Conservation (phyloP, 2,113 vertebrate species). For the Hippotragus niger region DNA sequence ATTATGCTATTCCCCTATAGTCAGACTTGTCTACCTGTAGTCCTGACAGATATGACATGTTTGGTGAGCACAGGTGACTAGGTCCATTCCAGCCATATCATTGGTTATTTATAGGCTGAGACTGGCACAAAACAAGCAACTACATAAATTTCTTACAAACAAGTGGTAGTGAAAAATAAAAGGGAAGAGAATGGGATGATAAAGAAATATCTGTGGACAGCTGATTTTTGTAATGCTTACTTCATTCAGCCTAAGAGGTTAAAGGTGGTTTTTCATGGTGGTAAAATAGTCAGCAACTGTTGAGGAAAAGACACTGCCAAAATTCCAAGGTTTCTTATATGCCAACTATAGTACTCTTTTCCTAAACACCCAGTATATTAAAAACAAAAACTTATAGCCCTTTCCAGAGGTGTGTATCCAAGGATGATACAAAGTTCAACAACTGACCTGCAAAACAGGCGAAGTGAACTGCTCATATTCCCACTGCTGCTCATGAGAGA, state of each 20-base stretch:
- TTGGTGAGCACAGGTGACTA: neutral
- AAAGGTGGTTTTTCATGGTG: neutral
- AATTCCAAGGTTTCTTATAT: neutral
- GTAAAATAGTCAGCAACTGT: neutral
- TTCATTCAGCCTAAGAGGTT: neutral
- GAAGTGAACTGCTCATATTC: neutral
- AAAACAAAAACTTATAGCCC: neutral
- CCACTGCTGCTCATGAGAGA: neutral
- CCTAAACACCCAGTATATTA: neutral
- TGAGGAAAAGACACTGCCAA: neutral
- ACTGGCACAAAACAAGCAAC: neutral
- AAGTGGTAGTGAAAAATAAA: neutral
- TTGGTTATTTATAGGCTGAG: neutral
- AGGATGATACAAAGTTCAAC: neutral
- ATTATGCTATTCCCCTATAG: neutral
- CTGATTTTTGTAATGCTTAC: neutral
- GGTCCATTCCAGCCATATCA: neutral
- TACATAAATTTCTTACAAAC: neutral
- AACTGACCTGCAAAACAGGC: neutral
- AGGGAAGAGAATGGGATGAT: neutral
- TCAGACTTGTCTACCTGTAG: neutral
- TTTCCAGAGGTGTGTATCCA: neutral
- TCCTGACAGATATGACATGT: neutral
- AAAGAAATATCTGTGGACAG: neutral
- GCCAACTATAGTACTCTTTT: neutral